Base-by-base conservation (phyloP, 2,797 vertebrate genomes). In the Anomalospiza imberbis region DNA sequence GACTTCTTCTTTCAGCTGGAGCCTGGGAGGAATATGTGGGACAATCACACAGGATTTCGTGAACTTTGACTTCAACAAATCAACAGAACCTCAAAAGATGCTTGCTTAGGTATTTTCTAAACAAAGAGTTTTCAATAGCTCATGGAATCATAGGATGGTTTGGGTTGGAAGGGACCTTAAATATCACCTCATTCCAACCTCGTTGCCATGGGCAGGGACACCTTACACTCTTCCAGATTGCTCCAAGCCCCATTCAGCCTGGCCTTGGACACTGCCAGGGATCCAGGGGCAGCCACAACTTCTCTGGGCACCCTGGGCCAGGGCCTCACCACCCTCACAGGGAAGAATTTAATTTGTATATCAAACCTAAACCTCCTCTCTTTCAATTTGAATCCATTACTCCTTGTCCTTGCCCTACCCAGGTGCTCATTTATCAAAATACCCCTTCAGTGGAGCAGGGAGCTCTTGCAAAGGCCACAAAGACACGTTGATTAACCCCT, bases 41-140 rank as follows among this genome's bases (percentile, higher is more conserved):
- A 26, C 48, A 83, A 79, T 50, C 51, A 50, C 38, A 96, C 42
- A 85, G 60, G 48, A 78, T 95, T 95, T 95, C 6, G 44, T 63
- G 87, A 78, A 31, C 87, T 97, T 96, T 73, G 74, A 88, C 78
- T 96, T 94, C 70, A 90, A 71, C 28, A 73, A 79, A 95, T 73
- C 73, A 94, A 78, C 67, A 58, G 47, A 58, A 71, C 32, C 38
- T 94, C 63, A 31, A 44, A 70, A 75, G 24, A 22, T 34, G 15
- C 17, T 7, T 7, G 3, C 7, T 17, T 57, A 21, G 54, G 2
- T 71, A 17, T 71, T 81, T 89, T 81, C 40, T 66, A 42, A 68
- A 26, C 29, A 55, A 86, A 75, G 3, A 74, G 74, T 40, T 91
- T 78, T 61, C 40, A 29, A 0, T 10, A n/a, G 40, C n/a, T 72